Evolutionary conservation across 2,113 vertebrate species (phyloP).

Genomic region (Sinocyclocheilus anshuiensis): DNA sequence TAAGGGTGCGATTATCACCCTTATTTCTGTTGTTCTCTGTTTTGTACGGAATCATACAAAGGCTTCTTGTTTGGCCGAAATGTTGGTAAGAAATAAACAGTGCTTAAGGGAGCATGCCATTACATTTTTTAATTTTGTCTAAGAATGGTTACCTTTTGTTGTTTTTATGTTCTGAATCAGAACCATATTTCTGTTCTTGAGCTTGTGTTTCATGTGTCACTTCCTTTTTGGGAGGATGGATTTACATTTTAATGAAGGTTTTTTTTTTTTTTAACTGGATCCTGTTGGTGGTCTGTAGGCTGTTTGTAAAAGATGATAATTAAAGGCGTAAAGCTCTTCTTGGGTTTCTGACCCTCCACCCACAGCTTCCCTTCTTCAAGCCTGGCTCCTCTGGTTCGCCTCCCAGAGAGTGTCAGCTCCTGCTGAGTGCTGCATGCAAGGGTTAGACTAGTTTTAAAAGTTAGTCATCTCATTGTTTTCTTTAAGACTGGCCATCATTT

Average conservation of each 20-base stretch:
- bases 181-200: background rate
- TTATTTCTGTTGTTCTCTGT: too few relatives aligned
- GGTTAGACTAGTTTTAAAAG: too few relatives aligned
- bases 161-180: background rate
- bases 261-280: background rate
- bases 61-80: too few relatives aligned
- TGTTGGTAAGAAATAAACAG: too few relatives aligned
- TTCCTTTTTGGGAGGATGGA: background rate
- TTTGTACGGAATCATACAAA: too few relatives aligned
- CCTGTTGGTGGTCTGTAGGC: conserved; percentile 12
- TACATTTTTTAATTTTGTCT: too few relatives aligned
- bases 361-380: background rate
- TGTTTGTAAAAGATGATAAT: conserved; percentile 21
- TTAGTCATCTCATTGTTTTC: too few relatives aligned
- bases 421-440: too few relatives aligned
- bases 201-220: conserved; percentile 19
- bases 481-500: too few relatives aligned
- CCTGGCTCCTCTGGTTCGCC: conserved; percentile 35
- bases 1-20: too few relatives aligned
- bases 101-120: too few relatives aligned
- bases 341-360: conserved; percentile 6
- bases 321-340: conserved; percentile 5
- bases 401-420: conserved; percentile 26
- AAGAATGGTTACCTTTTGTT: background rate
- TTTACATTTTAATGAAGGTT: background rate